Conservation (phyloP, 2,113 vertebrate genomes). For the Oplegnathus fasciatus region DNA sequence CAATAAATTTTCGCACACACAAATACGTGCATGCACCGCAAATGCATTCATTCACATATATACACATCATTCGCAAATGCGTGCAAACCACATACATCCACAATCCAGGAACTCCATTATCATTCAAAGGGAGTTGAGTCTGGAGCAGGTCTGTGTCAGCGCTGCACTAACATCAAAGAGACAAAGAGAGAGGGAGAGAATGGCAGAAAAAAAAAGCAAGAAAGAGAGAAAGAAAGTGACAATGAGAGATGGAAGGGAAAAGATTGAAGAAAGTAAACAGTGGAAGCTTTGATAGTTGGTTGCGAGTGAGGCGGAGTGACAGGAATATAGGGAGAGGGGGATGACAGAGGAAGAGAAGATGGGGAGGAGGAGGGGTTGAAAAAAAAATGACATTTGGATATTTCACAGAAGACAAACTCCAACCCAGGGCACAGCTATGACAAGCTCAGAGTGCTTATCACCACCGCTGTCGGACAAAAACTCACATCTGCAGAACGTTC, state of each 20-base stretch:
- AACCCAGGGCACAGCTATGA: slow-evolving; percentile 33
- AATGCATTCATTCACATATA: not conserved
- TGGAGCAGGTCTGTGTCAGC: slow-evolving; percentile 56
- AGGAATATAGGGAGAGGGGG: slow-evolving; percentile 21
- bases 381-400: slow-evolving; percentile 56
- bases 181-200: slow-evolving; percentile 34
- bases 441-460: slow-evolving; percentile 59
- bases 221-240: slow-evolving; percentile 23
- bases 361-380: slow-evolving; percentile 26
- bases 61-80: not conserved
- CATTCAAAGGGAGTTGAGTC: slow-evolving; percentile 60
- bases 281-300: slow-evolving; percentile 49
- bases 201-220: slow-evolving; percentile 8
- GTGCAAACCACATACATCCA: slow-evolving; percentile 1
- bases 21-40: not conserved
- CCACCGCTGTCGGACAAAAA: slow-evolving; percentile 42
- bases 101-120: slow-evolving; percentile 56
- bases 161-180: slow-evolving; percentile 70
- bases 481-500: slow-evolving; percentile 26
- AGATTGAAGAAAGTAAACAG: slow-evolving; percentile 47
- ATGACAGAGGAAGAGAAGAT: slow-evolving; percentile 3
- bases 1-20: not conserved
- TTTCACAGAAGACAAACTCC: slow-evolving; percentile 59
- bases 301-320: slow-evolving; percentile 33
- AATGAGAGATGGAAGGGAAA: slow-evolving; percentile 37